Conservation (phyloP, 2,888 invertebrate genomes). For the Cactoblastis cactorum region DNA sequence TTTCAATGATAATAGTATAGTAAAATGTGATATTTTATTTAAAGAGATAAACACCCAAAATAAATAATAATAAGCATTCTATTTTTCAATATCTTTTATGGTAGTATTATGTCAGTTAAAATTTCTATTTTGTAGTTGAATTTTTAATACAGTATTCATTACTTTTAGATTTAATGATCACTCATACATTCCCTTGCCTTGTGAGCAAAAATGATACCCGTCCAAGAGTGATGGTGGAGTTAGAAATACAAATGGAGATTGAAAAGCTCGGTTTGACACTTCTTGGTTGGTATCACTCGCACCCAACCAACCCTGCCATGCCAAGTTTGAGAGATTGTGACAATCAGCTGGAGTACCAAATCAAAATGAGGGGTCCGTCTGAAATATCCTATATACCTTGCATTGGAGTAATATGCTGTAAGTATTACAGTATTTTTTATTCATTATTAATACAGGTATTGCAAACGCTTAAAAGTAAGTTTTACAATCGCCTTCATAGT, state of each 20-base stretch:
- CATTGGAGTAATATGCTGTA: constrained; percentile 94
- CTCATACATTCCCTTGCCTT: constrained; percentile 93
- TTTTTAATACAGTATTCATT: constrained; percentile 8
- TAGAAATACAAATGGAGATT: constrained; percentile 90
- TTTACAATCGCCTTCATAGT: too few relatives aligned
- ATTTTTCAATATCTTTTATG: too few relatives aligned
- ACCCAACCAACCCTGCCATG: constrained; percentile 92
- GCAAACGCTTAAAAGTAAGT: too few relatives aligned
- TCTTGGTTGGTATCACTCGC: constrained; percentile 98
- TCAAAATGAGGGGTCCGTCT: constrained; percentile 94
- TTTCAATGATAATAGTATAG: too few relatives aligned
- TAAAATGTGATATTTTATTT: too few relatives aligned
- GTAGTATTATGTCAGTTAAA: too few relatives aligned
- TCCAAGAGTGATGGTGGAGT: constrained; percentile 86
- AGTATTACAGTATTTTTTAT: too few relatives aligned
- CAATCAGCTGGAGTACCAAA: constrained; percentile 95
- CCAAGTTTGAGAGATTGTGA: constrained; percentile 94
- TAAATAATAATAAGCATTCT: too few relatives aligned
- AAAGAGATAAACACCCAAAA: too few relatives aligned
- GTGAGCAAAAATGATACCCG: constrained; percentile 89
- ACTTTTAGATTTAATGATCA: constrained; percentile 88
- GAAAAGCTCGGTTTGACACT: constrained; percentile 89
- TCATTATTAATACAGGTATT: too few relatives aligned
- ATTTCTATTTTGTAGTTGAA: neutral
- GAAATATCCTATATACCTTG: constrained; percentile 96